Evolutionary conservation across 1,140 invertebrate genomes (phyloP).

Genomic region (Nasonia longicornis): DNA sequence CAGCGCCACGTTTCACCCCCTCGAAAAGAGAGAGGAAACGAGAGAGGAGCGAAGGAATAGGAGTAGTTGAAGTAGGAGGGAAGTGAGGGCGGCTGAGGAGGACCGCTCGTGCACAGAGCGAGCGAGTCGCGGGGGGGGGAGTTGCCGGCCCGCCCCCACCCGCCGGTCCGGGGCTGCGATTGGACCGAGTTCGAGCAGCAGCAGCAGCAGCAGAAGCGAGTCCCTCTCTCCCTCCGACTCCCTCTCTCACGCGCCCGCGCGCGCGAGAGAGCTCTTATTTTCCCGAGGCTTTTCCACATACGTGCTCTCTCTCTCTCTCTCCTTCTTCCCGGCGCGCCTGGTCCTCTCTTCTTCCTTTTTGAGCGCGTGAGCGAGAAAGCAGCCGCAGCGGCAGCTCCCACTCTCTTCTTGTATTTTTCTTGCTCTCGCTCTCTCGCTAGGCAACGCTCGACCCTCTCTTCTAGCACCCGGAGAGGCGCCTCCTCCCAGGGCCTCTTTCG

Average conservation of each 20-base stretch:
- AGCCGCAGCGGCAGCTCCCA: not conserved
- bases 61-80: not conserved
- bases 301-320: conserved; percentile 36
- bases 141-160: conserved; percentile 60
- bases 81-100: conserved; percentile 32
- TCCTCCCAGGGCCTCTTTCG: not conserved
- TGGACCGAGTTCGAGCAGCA: conserved; percentile 62
- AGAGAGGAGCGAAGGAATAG: not conserved
- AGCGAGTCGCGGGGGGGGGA: conserved; percentile 43
- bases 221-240: conserved; percentile 51
- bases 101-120: conserved; percentile 26
- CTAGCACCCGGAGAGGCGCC: conserved; percentile 15
- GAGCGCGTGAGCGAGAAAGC: conserved; percentile 35
- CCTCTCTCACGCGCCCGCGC: conserved; percentile 43
- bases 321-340: conserved; percentile 41
- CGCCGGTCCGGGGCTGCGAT: conserved; percentile 64
- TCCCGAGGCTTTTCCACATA: conserved; percentile 50
- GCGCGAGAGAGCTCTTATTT: conserved; percentile 12
- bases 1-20: conserved; percentile 52
- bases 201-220: conserved; percentile 26
- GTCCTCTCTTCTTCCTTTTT: conserved; percentile 52
- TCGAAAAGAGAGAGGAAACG: conserved; percentile 49
- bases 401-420: conserved; percentile 39
- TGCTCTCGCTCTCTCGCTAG: conserved; percentile 23
- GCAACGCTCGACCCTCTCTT: conserved; percentile 33